These are phyloP conservation scores for Ptycholaimellus sp. DNA, from an alignment of 2,888 invertebrate species.

Conservation along the genomic window DNA sequence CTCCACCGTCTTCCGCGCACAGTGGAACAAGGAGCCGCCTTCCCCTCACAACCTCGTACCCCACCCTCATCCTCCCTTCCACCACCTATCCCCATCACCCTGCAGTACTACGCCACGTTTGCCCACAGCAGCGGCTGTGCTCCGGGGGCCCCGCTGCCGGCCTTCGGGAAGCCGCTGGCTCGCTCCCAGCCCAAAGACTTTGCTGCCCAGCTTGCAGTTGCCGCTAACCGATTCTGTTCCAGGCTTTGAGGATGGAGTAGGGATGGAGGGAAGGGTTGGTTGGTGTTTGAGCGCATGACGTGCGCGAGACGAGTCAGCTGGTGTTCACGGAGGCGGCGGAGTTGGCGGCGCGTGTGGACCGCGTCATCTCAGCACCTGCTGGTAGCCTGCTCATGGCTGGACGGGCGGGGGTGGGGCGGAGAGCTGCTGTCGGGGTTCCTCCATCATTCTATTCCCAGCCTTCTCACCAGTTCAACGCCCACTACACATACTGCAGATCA, in stretches of 20 bases:
- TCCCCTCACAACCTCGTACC: too few species aligned
- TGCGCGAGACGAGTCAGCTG: conserved; percentile 39
- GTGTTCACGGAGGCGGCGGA: conserved; percentile 44
- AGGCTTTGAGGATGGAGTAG: conserved; percentile 1
- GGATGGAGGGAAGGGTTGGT: too few species aligned
- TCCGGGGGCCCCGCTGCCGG: conserved; percentile 28
- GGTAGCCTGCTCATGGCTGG: too few species aligned
- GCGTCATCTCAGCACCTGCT: conserved; percentile 38
- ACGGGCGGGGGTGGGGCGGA: conserved; percentile 51
- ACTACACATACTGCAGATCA: too few species aligned
- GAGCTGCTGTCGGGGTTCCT: conserved; percentile 50
- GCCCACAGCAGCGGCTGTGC: conserved; percentile 22
- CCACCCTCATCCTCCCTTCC: too few species aligned
- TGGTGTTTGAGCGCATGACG: conserved; percentile 38
- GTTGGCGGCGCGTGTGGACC: conserved; percentile 40
- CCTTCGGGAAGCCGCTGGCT: conserved; percentile 29
- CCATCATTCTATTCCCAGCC: too few species aligned
- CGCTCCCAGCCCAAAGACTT: conserved; percentile 33
- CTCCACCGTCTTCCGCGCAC: conserved; percentile 32
- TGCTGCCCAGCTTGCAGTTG: conserved; percentile 6
- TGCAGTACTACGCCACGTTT: conserved; percentile 28
- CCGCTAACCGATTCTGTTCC: not conserved
- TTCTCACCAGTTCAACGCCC: too few species aligned
- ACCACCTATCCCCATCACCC: too few species aligned
- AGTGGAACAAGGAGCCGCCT: too few species aligned